Base-by-base conservation (phyloP, 2,888 invertebrate species). In the Eupithecia centaureata region DNA sequence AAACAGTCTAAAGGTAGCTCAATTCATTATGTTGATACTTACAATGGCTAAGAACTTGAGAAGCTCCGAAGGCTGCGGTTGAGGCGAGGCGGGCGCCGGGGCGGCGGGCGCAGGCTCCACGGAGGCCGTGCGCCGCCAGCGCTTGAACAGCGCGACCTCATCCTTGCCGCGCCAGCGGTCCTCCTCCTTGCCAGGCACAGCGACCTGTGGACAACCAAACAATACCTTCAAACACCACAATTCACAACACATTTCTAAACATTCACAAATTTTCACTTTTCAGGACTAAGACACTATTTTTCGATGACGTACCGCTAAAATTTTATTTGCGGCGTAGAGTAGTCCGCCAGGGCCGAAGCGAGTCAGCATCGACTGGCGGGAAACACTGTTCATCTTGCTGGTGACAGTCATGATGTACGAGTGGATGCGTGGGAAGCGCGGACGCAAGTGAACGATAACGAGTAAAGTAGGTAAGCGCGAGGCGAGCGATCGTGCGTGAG, bases 41-140 rank as follows among this genome's bases (percentile, higher is more conserved):
- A 96, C 96, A 94, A 96, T 95, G 81, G 96, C 96, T 87, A 97
- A 91, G 86, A 96, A 96, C 90, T 97, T 96, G 77, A 97, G 94
- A 76, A 93, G 81, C 54, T 94, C 93, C 60, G 93, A 93, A 65
- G 93, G 87, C 79, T 91, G 92, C 66, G 88, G 80, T 1, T 83
- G 78, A 25, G 86, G 25, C 13, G 15, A n/a, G 0, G n/a, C 15
- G 30, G 54, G 78, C 10, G 89, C 78, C 56, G 87, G 79, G 47
- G 84, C 78, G 38, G 84, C 79, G 15, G 84, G 75, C 47, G 85
- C 76, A 59, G 85, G 76, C 51, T 85, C 86, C 60, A 89, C 76
- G 18, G 90, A 77, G 54, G 88, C 77, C 65, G 81, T 82, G 76
- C 91, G 90, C 63, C 91, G 83, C 93, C 93, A 93, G 73, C 93